Conservation (phyloP, 2,888 invertebrate species). For the Hirtodrosophila trivittata region DNA sequence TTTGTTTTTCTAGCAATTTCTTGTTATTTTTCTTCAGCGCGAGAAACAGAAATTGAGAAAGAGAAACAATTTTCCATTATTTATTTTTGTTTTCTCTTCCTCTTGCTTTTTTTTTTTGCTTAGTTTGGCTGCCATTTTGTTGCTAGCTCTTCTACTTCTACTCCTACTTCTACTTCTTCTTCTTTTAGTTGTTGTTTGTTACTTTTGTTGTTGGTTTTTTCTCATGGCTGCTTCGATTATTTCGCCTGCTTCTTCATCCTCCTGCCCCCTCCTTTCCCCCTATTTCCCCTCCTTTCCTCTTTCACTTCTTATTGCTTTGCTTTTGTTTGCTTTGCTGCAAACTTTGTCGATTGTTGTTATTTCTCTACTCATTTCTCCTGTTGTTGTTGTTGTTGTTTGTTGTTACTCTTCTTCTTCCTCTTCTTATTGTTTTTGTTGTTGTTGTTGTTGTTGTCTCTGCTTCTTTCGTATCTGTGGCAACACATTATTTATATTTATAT, state of each 20-base stretch:
- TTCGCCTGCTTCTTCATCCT: slow-evolving; percentile 22
- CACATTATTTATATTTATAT: slow-evolving; percentile 81
- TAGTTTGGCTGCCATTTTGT: slow-evolving; percentile 42
- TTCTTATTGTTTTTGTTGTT: slow-evolving; percentile 29
- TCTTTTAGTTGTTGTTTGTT: slow-evolving; percentile 41
- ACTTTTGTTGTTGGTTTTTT: slow-evolving; percentile 27
- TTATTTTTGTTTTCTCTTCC: slow-evolving; percentile 65
- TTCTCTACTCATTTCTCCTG: slow-evolving; percentile 25
- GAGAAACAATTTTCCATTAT: slow-evolving; percentile 78
- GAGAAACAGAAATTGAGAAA: slow-evolving; percentile 38
- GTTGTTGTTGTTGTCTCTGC: slow-evolving; percentile 27
- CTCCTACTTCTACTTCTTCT: slow-evolving; percentile 43
- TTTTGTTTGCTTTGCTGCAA: slow-evolving; percentile 58
- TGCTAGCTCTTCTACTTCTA: slow-evolving; percentile 4
- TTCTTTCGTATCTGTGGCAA: slow-evolving; percentile 67
- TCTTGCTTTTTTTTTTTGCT: slow-evolving; percentile 44
- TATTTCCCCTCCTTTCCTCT: slow-evolving; percentile 5
- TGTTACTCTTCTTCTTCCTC: slow-evolving; percentile 32
- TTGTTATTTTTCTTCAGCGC: slow-evolving; percentile 66
- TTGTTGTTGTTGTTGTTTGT: slow-evolving; percentile 31
- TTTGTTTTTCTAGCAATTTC: slow-evolving; percentile 73
- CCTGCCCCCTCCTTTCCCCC: neutral
- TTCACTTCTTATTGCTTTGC: slow-evolving; percentile 51
- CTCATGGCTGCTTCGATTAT: slow-evolving; percentile 61
- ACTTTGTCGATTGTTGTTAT: slow-evolving; percentile 54